Base-by-base conservation (phyloP, 2,113 vertebrate species). In the Cottus gobio region DNA sequence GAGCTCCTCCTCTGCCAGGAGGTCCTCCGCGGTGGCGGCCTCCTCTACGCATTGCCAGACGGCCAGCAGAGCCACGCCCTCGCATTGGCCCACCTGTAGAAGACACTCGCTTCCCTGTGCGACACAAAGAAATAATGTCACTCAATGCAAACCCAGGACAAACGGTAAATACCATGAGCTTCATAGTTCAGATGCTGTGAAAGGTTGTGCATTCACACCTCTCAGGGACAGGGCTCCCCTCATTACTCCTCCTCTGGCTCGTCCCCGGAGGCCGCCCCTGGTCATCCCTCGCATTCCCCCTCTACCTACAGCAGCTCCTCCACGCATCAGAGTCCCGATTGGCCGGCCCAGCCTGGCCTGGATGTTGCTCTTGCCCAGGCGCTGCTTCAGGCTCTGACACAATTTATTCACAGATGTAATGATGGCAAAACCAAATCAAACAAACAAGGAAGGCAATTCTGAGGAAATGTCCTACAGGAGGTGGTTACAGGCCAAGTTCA, bases 301-400 rank as follows among this genome's bases (percentile, higher is more conserved):
- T 79, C 97, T 93, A 52, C 95, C 96, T 26, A 95, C 96, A 10
- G 92, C 65, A 0, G 91, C 89, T 42, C 97, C 98, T 26, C 97
- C 97, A 0, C 97, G 95, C 83, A 95, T 91, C 36, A 98, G 89
- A 31, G 94, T 1, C 24, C 97, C 97, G 0, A 96, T 88, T 0
- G 98, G 98, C 20, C 98, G 95, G 79, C 98, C 98, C 83, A 99
- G 92, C 7, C 98, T 93, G 3, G 98, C 98, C 93, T 99, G 98
- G 89, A 99, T 99, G 94, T 98, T 99, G 89, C 97, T 96, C 90
- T 98, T 99, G 22, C 98, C 98, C 72, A 99, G 95, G 8, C 98
- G 97, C 78, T 99, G 98, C 87, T 99, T 99, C 88, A 99, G 93
- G 92, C 97, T 99, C 98, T 98, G 94, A 58, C 22, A 57, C 20